Conservation (phyloP, 2,888 invertebrate species). For the Thalpophila matura region DNA sequence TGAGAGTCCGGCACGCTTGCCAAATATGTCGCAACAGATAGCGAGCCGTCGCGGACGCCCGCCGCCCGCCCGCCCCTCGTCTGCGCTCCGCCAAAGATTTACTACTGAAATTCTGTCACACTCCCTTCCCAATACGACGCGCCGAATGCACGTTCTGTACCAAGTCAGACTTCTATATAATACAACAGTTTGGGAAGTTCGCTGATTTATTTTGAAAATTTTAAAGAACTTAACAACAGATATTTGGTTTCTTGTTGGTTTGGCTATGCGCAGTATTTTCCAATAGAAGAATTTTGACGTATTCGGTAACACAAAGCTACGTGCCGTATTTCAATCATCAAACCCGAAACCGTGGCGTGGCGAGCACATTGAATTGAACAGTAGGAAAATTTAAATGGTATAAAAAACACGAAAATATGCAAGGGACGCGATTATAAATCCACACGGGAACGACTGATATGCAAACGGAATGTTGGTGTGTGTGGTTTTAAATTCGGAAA, state of each 20-base stretch:
- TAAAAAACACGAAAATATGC: constrained; percentile 49
- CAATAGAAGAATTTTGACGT: constrained; percentile 49
- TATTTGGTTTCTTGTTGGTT: constrained; percentile 53
- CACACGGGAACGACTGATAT: constrained; percentile 45
- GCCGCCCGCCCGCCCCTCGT: constrained; percentile 41
- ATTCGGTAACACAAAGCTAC: constrained; percentile 38
- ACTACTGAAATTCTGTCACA: constrained; percentile 81
- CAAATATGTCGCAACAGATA: constrained; percentile 88
- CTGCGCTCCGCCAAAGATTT: constrained; percentile 72
- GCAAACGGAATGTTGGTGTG: constrained; percentile 49
- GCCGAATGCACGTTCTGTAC: constrained; percentile 56
- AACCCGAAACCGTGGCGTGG: constrained; percentile 14
- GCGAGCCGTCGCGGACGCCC: constrained; percentile 61
- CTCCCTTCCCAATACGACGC: constrained; percentile 63
- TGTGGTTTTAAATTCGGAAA: constrained; percentile 60
- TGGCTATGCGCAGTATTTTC: constrained; percentile 51
- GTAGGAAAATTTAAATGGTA: constrained; percentile 40
- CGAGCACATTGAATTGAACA: constrained; percentile 7
- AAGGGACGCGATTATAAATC: constrained; percentile 52
- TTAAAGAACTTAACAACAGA: constrained; percentile 65
- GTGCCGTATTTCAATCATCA: constrained; percentile 35
- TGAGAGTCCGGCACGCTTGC: constrained; percentile 79
- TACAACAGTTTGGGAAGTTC: constrained; percentile 59
- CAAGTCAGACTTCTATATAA: constrained; percentile 55
- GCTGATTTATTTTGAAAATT: constrained; percentile 77